Evolutionary conservation across 2,113 vertebrate genomes (phyloP).

Genomic region (Cebus imitator): DNA sequence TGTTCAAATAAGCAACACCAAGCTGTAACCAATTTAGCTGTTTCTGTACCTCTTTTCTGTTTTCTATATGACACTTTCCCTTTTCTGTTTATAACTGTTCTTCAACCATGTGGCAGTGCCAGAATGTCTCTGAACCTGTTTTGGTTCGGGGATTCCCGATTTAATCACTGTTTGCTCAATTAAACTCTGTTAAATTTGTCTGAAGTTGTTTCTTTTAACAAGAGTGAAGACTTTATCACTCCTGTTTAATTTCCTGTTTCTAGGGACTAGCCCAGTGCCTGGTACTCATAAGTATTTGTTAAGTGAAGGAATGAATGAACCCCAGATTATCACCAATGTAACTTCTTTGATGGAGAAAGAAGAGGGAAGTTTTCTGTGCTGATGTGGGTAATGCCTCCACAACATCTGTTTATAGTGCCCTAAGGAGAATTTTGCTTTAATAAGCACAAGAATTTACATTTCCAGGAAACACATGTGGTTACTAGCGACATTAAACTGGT

Average conservation of each 20-base stretch:
- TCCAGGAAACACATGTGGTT: constrained; percentile 65
- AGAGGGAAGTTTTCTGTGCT: constrained; percentile 22
- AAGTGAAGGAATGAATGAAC: neutral
- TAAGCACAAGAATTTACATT: constrained; percentile 75
- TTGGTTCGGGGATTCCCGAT: no score
- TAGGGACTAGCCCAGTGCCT: neutral
- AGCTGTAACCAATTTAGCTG: no score
- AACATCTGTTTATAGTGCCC: constrained; percentile 69
- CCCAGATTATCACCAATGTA: neutral
- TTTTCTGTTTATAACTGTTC: no score
- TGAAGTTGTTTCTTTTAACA: no score
- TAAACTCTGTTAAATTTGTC: no score
- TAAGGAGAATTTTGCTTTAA: constrained; percentile 68
- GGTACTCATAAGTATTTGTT: neutral
- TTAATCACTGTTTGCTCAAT: no score
- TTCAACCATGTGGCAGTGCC: no score
- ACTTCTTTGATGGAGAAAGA: constrained; percentile 28
- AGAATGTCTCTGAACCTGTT: no score
- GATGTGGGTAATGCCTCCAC: constrained; percentile 50
- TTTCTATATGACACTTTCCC: no score
- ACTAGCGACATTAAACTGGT: constrained; percentile 67
- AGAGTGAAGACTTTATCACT: neutral
- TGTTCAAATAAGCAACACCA: no score
- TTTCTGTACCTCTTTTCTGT: no score
- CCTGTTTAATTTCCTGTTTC: neutral